These are phyloP conservation scores for Umimayanthus kanabou DNA, from an alignment of 92 coral and sea anemone genomes.

Conservation along the genomic window DNA sequence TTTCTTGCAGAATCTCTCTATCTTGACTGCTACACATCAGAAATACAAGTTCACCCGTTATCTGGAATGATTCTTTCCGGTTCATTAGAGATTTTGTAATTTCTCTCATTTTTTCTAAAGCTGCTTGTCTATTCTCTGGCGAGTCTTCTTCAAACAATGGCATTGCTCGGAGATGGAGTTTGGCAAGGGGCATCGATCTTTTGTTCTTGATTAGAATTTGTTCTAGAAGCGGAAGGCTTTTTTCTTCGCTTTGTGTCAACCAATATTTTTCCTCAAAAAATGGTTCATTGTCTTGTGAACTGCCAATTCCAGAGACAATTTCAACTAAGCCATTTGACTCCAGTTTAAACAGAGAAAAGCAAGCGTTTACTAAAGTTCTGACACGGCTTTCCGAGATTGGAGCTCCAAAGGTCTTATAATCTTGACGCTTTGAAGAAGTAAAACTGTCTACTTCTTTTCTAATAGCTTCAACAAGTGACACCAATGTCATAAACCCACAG, in stretches of 20 bases:
- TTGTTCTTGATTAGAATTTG: slow-evolving; percentile 22
- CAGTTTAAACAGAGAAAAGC: slow-evolving; percentile 32
- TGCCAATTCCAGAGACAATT: slow-evolving; percentile 24
- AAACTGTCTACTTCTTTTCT: not conserved
- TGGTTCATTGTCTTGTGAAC: not conserved
- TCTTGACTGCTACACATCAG: slow-evolving; percentile 13
- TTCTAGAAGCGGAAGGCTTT: slow-evolving; percentile 3
- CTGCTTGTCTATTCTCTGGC: slow-evolving; percentile 3
- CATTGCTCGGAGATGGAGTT: not conserved
- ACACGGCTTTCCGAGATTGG: slow-evolving; percentile 13
- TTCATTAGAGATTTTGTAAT: not conserved
- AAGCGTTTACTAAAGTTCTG: slow-evolving; percentile 20
- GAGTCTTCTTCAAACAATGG: not conserved
- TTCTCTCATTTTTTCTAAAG: not conserved
- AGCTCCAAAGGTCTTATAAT: slow-evolving; percentile 24
- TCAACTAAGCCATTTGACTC: slow-evolving; percentile 29
- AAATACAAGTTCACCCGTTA: not conserved
- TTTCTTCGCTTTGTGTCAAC: not conserved
- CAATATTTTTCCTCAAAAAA: not conserved
- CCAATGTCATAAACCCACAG: slow-evolving; percentile 11
- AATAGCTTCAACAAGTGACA: slow-evolving; percentile 17
- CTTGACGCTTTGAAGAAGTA: not conserved
- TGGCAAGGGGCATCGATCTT: slow-evolving; percentile 8
- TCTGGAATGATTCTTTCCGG: slow-evolving; percentile 21
- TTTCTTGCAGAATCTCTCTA: slow-evolving; percentile 15